These are phyloP conservation scores for Misgurnus anguillicaudatus DNA, from an alignment of 2,113 vertebrate species.

Conservation along the genomic window DNA sequence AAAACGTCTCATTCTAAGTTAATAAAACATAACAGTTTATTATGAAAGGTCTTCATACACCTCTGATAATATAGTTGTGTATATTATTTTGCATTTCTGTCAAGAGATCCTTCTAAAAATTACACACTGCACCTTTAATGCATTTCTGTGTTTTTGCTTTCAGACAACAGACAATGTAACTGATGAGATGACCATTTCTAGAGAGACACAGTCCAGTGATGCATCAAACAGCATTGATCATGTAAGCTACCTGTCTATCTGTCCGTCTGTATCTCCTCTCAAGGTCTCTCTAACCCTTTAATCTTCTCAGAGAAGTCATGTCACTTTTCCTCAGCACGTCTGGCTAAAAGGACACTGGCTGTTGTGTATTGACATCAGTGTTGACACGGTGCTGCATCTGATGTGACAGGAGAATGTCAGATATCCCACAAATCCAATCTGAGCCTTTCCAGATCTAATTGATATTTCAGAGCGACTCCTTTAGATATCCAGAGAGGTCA, in stretches of 20 bases:
- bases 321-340: background rate
- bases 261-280: background rate
- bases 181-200: slow-evolving; percentile 71
- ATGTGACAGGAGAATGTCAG: slow-evolving; percentile 4
- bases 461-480: background rate
- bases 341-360: slow-evolving; percentile 6
- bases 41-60: too few relatives aligned
- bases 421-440: background rate
- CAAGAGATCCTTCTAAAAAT: too few relatives aligned
- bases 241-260: slow-evolving; percentile 69
- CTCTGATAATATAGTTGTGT: too few relatives aligned
- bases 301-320: background rate
- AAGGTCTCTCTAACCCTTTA: background rate
- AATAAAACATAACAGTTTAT: too few relatives aligned
- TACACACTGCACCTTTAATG: too few relatives aligned
- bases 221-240: slow-evolving; percentile 76
- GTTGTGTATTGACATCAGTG: background rate
- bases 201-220: slow-evolving; percentile 70
- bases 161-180: slow-evolving; percentile 83
- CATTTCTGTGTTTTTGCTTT: slow-evolving; percentile 37
- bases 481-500: background rate
- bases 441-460: background rate
- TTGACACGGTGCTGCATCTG: slow-evolving; percentile 11
- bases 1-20: too few relatives aligned
- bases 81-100: too few relatives aligned